Conservation (phyloP, 53 echinoderm and acorn worm species). For the Holothuria scabra region DNA sequence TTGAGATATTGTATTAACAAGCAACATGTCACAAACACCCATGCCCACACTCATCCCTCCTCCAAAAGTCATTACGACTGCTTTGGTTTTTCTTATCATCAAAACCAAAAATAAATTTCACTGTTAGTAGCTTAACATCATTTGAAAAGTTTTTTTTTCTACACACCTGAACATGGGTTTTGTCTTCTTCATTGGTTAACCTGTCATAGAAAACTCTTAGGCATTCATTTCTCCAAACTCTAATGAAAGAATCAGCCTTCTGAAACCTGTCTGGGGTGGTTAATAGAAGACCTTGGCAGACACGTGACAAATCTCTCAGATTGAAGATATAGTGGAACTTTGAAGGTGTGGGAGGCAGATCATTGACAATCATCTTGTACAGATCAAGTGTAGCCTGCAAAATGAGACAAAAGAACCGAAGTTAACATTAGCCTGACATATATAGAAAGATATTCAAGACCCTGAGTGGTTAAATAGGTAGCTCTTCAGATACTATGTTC, state of each 20-base stretch:
- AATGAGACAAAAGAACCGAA: background rate
- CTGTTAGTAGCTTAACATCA: too few relatives aligned
- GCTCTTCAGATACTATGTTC: too few relatives aligned
- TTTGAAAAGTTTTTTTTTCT: too few relatives aligned
- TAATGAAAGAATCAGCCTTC: slow-evolving; percentile 59
- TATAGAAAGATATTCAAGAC: too few relatives aligned
- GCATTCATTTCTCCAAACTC: slow-evolving; percentile 94
- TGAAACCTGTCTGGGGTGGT: slow-evolving; percentile 96
- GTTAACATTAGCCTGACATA: too few relatives aligned
- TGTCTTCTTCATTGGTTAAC: slow-evolving; percentile 89
- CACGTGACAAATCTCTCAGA: slow-evolving; percentile 91
- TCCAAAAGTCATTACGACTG: too few relatives aligned
- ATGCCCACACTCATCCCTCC: too few relatives aligned
- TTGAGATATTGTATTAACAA: too few relatives aligned
- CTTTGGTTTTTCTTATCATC: too few relatives aligned
- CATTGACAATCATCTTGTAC: slow-evolving; percentile 78
- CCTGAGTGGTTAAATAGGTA: too few relatives aligned
- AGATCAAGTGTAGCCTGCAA: slow-evolving; percentile 43
- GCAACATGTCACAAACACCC: too few relatives aligned
- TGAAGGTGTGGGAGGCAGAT: slow-evolving; percentile 94
- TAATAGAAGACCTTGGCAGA: slow-evolving; percentile 84
- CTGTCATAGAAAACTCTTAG: slow-evolving; percentile 93
- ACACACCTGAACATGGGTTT: slow-evolving; percentile 76
- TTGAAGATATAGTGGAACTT: slow-evolving; percentile 99
- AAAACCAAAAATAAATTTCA: too few relatives aligned